phyloP scores from a whole-genome alignment of 2,113 vertebrate genomes.

The Phaethornis superciliosus region DNA sequence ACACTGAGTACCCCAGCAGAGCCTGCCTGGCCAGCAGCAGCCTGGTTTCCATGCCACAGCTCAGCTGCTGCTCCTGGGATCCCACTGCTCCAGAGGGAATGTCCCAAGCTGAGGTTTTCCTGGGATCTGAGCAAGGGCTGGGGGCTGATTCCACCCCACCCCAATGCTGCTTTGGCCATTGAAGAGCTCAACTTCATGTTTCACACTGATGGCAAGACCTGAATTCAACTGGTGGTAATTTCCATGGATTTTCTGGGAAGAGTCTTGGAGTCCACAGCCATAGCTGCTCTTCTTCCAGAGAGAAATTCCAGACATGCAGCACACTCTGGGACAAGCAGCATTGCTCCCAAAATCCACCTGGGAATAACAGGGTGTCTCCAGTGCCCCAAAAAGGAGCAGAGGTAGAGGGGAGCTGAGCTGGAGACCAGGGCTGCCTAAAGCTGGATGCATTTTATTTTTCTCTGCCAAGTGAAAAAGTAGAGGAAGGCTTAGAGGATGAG shows the following conservation, averaged over 20 bases:
- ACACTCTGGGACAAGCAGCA: not conserved
- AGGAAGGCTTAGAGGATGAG: not conserved
- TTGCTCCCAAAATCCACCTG: not conserved
- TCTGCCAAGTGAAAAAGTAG: not conserved
- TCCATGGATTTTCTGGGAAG: not conserved
- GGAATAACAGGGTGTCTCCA: not conserved
- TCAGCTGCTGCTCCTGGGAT: not conserved
- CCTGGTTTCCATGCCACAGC: not conserved
- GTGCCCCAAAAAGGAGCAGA: not conserved
- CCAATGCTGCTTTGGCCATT: not conserved
- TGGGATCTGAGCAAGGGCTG: fast-evolving
- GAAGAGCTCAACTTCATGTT: not conserved
- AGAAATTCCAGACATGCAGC: not conserved
- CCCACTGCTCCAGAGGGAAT: not conserved
- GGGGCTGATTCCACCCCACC: not conserved
- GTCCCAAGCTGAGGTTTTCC: not conserved
- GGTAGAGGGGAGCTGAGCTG: fast-evolving
- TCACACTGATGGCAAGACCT: not conserved
- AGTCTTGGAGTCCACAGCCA: not conserved
- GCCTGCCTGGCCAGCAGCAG: not conserved
- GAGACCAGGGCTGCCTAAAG: not conserved
- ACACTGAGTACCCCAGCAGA: fast-evolving
- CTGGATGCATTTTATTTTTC: not conserved
- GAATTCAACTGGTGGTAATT: not conserved
- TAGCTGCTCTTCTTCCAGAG: not conserved